phyloP scores from a whole-genome alignment of 2,113 vertebrate genomes.

The Cichladusa arquata region DNA sequence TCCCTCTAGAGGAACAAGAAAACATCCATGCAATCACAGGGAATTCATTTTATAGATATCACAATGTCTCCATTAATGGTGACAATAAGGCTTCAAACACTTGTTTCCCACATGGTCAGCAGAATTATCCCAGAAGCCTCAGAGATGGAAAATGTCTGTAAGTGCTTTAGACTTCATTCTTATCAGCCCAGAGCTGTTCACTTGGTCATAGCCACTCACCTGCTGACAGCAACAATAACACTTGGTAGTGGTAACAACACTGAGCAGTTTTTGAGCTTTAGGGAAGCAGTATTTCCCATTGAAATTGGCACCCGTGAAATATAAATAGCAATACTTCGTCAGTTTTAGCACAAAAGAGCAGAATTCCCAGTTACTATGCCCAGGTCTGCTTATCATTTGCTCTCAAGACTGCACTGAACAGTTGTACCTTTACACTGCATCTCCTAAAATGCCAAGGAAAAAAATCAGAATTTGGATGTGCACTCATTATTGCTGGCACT shows the following conservation, averaged over 20 bases:
- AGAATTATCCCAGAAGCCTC: neutral
- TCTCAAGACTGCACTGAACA: neutral
- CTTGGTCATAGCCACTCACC: neutral
- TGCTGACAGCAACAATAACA: neutral
- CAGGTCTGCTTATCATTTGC: neutral
- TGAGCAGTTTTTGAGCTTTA: neutral
- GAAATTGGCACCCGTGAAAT: neutral
- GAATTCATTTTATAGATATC: neutral
- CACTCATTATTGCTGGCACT: neutral
- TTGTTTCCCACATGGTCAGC: rapidly evolving
- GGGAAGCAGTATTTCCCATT: neutral
- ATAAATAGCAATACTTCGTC: neutral
- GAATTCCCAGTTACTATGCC: neutral
- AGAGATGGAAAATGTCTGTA: neutral
- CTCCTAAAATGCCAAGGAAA: neutral
- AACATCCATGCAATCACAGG: neutral
- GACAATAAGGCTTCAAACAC: neutral
- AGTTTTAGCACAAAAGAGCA: neutral
- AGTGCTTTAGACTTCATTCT: neutral
- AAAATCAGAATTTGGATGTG: neutral
- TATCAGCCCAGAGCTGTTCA: neutral
- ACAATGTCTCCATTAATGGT: neutral
- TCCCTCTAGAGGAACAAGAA: neutral
- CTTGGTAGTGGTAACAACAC: neutral
- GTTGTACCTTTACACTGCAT: neutral